Conservation (phyloP, 1,140 invertebrate species). For the Panulirus ornatus region DNA sequence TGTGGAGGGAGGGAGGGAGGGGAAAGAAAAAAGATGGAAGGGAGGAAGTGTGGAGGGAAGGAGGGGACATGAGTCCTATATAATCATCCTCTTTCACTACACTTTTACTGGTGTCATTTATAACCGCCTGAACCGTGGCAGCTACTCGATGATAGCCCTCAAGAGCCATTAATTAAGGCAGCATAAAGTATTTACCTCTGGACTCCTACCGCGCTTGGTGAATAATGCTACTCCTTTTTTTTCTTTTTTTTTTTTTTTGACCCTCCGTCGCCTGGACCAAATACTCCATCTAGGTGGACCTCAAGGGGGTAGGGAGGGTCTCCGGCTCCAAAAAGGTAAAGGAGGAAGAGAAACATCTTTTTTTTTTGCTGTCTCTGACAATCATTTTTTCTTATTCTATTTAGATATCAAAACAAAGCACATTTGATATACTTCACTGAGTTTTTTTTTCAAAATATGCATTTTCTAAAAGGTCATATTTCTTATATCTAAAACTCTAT, state of each 20-base stretch:
- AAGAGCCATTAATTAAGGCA: slow-evolving; percentile 47
- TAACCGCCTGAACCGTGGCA: slow-evolving; percentile 42
- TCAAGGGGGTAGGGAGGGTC: too few relatives aligned
- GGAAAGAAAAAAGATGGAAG: background rate
- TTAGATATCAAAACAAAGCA: too few relatives aligned
- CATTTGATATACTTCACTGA: too few relatives aligned
- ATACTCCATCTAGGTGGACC: background rate
- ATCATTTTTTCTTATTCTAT: too few relatives aligned
- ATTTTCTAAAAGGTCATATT: too few relatives aligned
- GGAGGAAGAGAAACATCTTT: too few relatives aligned
- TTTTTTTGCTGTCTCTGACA: too few relatives aligned
- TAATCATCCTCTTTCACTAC: background rate
- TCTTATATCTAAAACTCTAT: too few relatives aligned
- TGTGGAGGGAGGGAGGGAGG: background rate
- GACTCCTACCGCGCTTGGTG: background rate
- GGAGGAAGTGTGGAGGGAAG: slow-evolving; percentile 7
- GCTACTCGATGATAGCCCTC: slow-evolving; percentile 63
- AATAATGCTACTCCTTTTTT: slow-evolving; percentile 47
- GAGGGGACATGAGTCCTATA: slow-evolving; percentile 8
- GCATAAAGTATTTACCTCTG: slow-evolving; percentile 57
- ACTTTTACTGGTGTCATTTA: slow-evolving; percentile 27
- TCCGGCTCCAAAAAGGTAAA: too few relatives aligned
- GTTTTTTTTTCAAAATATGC: too few relatives aligned
- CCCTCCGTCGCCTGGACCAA: background rate
- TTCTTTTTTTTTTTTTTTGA: too few relatives aligned